These are phyloP conservation scores for Deroptyus accipitrinus DNA, from an alignment of 2,113 vertebrate genomes.

Conservation along the genomic window DNA sequence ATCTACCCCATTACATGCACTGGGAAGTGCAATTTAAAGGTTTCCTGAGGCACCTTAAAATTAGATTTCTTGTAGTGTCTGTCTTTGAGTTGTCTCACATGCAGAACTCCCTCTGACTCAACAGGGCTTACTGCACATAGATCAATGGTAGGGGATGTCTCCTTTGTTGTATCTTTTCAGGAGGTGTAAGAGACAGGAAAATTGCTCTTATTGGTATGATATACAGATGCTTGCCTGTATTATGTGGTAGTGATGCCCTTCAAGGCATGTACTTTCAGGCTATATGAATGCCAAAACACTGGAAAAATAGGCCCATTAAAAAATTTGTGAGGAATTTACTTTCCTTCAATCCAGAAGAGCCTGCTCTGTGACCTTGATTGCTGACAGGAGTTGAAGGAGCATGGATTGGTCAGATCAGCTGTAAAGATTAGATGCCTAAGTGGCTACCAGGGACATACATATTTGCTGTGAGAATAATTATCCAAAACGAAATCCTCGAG, in stretches of 20 bases:
- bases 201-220: neutral
- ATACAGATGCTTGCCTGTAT: neutral
- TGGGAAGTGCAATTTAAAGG: constrained; percentile 40
- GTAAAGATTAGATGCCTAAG: neutral
- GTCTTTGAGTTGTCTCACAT: neutral
- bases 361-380: neutral
- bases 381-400: neutral
- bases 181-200: neutral
- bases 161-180: neutral
- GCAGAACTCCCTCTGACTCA: neutral
- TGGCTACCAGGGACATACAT: neutral
- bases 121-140: neutral
- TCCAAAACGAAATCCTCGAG: neutral
- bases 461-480: neutral
- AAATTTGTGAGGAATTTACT: neutral
- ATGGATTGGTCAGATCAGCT: neutral
- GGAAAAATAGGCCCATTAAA: neutral
- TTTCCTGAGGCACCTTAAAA: constrained; percentile 43
- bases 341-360: neutral
- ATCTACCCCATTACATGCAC: neutral
- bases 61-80: neutral
- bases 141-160: neutral
- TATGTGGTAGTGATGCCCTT: neutral
- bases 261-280: neutral
- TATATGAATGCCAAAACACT: neutral